Conservation (phyloP, 53 echinoderm and acorn worm genomes). For the Mesocentrotus franciscanus region DNA sequence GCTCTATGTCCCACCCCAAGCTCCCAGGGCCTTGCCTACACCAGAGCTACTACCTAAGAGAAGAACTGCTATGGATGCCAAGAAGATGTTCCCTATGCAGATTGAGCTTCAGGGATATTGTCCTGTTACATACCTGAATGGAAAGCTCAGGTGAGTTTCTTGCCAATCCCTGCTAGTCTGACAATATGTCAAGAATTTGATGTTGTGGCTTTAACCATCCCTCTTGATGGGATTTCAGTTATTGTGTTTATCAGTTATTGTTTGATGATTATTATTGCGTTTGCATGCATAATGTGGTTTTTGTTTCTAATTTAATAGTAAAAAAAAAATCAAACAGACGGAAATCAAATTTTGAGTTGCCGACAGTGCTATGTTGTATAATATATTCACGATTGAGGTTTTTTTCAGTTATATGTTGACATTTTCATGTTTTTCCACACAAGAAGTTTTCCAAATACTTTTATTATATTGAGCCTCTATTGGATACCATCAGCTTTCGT, state of each 20-base stretch:
- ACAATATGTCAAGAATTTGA: neutral
- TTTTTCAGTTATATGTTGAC: too few relatives aligned
- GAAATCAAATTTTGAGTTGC: neutral
- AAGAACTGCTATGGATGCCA: conserved; percentile 86
- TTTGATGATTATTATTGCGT: neutral
- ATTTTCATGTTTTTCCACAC: too few relatives aligned
- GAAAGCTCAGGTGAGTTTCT: conserved; percentile 83
- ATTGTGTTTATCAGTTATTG: neutral
- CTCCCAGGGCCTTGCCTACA: conserved; percentile 84
- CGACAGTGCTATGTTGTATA: neutral
- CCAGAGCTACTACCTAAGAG: conserved; percentile 84
- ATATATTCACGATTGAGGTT: neutral
- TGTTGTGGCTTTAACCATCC: neutral
- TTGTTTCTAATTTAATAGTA: too few relatives aligned
- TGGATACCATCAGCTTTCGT: too few relatives aligned
- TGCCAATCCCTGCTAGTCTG: neutral
- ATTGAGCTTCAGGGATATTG: conserved; percentile 97
- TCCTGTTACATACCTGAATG: conserved; percentile 94
- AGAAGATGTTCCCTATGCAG: conserved; percentile 97
- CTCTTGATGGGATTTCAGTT: neutral
- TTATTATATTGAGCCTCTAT: too few relatives aligned
- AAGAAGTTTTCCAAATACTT: too few relatives aligned
- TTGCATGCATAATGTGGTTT: too few relatives aligned
- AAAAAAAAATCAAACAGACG: too few relatives aligned
- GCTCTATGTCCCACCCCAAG: conserved; percentile 93